Conservation (phyloP, 1,140 invertebrate genomes). For the Euglossa dilemma region DNA sequence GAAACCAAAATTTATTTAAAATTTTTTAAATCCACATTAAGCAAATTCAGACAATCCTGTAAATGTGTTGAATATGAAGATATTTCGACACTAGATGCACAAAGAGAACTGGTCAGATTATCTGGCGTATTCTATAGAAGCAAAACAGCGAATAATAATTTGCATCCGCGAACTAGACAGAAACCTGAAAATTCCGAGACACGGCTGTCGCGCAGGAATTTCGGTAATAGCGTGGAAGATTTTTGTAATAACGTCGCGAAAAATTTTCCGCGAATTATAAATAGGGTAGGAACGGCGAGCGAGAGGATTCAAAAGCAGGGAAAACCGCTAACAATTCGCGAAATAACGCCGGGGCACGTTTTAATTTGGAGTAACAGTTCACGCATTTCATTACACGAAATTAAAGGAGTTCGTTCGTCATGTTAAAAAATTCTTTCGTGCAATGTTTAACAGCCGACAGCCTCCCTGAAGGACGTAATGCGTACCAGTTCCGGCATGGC, state of each 20-base stretch:
- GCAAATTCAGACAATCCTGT: too few species aligned
- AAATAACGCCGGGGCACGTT: background rate
- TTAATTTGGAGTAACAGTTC: slow-evolving; percentile 16
- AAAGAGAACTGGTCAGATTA: too few species aligned
- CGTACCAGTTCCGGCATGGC: slow-evolving; percentile 60
- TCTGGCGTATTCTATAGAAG: too few species aligned
- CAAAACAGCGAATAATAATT: too few species aligned
- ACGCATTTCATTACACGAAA: slow-evolving; percentile 39
- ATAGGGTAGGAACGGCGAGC: background rate
- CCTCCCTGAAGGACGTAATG: slow-evolving; percentile 65
- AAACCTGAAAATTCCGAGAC: too few species aligned
- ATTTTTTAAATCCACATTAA: too few species aligned
- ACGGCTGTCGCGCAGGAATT: too few species aligned
- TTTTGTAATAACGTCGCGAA: background rate
- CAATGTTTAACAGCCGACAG: slow-evolving; percentile 49
- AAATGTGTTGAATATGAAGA: too few species aligned
- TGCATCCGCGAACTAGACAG: too few species aligned
- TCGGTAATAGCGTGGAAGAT: background rate
- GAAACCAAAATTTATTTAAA: too few species aligned
- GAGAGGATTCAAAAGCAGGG: background rate
- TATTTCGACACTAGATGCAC: too few species aligned
- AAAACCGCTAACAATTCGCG: background rate
- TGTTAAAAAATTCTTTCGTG: slow-evolving; percentile 36
- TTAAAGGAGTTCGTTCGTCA: slow-evolving; percentile 28
- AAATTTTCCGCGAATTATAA: background rate